Evolutionary conservation across 1,140 invertebrate genomes (phyloP).

Genomic region (Arctopsyche grandis): DNA sequence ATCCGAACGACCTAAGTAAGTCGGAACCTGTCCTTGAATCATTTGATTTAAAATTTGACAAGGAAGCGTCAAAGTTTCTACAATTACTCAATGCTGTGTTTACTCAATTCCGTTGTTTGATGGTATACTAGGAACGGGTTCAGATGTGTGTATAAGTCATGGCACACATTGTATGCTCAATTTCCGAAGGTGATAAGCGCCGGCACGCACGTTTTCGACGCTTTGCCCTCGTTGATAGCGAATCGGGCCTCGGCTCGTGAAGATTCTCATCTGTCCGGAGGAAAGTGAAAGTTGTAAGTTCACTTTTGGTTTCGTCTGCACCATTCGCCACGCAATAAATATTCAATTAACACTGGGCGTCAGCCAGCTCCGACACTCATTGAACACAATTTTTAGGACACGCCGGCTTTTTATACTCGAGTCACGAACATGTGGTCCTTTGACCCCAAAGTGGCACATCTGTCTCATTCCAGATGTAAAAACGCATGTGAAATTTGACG

Average conservation of each 20-base stretch:
- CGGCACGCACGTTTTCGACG: too few species aligned
- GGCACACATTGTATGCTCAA: background rate
- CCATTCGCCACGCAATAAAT: slow-evolving; percentile 43
- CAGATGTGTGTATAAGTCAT: background rate
- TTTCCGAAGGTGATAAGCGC: too few species aligned
- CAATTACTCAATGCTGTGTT: too few species aligned
- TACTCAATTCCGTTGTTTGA: too few species aligned
- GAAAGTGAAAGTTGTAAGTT: slow-evolving; percentile 50
- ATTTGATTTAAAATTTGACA: too few species aligned
- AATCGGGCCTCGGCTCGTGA: background rate
- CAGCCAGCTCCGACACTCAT: background rate
- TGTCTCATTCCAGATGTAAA: background rate
- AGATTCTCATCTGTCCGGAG: slow-evolving; percentile 36
- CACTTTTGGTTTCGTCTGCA: slow-evolving; percentile 46
- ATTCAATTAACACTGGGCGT: slow-evolving; percentile 41
- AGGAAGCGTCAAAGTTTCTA: background rate
- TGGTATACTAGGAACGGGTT: background rate
- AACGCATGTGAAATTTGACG: too few species aligned
- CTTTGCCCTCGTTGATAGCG: too few species aligned
- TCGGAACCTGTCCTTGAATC: too few species aligned
- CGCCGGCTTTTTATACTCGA: background rate
- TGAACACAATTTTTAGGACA: background rate
- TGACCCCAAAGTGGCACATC: slow-evolving; percentile 9
- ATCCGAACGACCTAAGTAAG: too few species aligned
- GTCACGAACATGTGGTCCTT: background rate